Base-by-base conservation (phyloP, 2,888 invertebrate species). In the Drosophila rellima region DNA sequence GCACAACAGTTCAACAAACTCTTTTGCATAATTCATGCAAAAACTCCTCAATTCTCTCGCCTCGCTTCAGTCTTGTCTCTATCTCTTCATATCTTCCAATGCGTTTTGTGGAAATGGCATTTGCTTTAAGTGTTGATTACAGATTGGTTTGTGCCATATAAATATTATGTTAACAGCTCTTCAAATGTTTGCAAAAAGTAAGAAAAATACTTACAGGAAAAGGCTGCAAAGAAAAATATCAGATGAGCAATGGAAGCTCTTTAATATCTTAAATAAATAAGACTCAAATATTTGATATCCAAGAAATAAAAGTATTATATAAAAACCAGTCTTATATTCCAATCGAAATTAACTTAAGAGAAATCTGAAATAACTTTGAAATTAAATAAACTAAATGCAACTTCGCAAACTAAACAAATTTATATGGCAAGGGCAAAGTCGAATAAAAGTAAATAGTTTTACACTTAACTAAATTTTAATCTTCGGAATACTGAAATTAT, bases 1-100 rank as follows among this genome's bases (percentile, higher is more conserved):
- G 78, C 74, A 70, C 79, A 79, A 68, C 82, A 82, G 77, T 79
- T 68, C 76, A 78, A 65, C 70, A 75, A 82, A 82, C 83, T 82
- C 76, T 71, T 82, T 85, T 85, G 82, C 82, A 82, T 82, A 85
- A 82, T 82, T 85, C 86, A 82, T 78, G 86, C 71, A 72, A 80
- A 70, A 80, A 35, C 67, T 72, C 62, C 57, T 37, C 63, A 56
- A 40, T 23, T 47, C 70, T 69, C 39, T 31, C 11, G 26, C 17
- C 45, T 4, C 20, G n/a, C 18, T 33, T 26, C 18, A 18, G 0
- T 7, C 11, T 6, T 45, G n/a, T 59, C 48, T 70, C 18, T 18
- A 20, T 52, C 33, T 42, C 11, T 48, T 31, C 42, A 5, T 15
- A 10, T n/a, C 7, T 11, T 23, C 6, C 45, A n/a, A 7, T 18